A percentile compares a stretch with the other conserved stretches of the same genome.
phyloP scores from a whole-genome alignment of 2,113 vertebrate genomes.

The Sinocyclocheilus maitianheensis region DNA sequence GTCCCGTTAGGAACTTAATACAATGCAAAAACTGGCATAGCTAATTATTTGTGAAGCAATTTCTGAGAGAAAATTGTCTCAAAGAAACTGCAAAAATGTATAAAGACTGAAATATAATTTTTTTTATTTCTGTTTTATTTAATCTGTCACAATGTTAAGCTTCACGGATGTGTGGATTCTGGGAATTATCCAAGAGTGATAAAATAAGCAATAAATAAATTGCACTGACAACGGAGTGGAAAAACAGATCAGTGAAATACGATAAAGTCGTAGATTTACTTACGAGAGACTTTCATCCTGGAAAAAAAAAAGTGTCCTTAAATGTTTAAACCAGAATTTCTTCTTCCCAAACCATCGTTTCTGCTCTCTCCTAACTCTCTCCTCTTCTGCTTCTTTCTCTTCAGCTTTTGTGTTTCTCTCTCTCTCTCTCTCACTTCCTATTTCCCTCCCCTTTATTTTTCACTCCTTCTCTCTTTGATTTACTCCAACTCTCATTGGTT shows the following conservation, averaged over 20 bases:
- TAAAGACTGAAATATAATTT: constrained; percentile 10
- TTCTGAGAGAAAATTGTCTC: neutral
- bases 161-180: constrained; percentile 33
- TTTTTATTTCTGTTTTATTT: neutral
- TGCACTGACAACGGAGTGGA: neutral
- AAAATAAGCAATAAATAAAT: neutral
- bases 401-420: constrained; percentile 59
- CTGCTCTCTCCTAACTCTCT: neutral
- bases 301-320: constrained; percentile 28
- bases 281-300: constrained; percentile 76
- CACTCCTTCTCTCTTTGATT: constrained; percentile 63
- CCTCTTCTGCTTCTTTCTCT: constrained; percentile 9
- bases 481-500: constrained; percentile 64
- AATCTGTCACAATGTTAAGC: constrained; percentile 32
- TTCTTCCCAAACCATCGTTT: constrained; percentile 5
- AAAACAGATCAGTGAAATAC: constrained; percentile 13
- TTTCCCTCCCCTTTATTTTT: constrained; percentile 35
- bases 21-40: neutral
- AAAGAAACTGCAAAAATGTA: too few species aligned
- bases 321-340: neutral
- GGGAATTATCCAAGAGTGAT: neutral
- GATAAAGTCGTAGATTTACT: constrained; percentile 61
- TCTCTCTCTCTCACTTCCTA: constrained; percentile 53
- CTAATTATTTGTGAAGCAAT: neutral
- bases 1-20: constrained; percentile 38